Evolutionary conservation across 2,797 vertebrate genomes (phyloP).

Genomic region (Smutsia temminckii): DNA sequence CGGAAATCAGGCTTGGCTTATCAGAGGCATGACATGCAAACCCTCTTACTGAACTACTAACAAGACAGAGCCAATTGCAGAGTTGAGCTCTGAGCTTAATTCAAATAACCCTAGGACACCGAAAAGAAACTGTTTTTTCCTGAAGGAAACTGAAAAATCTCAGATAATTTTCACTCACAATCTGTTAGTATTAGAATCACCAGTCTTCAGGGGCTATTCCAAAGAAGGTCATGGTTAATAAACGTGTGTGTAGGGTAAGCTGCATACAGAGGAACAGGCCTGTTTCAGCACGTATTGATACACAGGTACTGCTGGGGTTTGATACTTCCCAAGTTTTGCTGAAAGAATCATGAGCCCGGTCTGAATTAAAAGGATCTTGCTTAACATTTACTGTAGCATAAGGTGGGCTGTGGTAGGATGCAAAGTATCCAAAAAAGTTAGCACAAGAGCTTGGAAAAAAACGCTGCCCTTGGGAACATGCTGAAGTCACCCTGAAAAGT

Average conservation of each 20-base stretch:
- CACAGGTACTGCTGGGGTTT: neutral
- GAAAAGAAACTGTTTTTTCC: neutral
- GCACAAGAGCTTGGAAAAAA: neutral
- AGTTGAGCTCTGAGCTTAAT: neutral
- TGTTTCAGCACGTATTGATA: neutral
- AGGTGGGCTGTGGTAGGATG: neutral
- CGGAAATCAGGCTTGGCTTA: neutral
- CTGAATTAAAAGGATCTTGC: conserved; percentile 14
- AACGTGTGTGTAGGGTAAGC: neutral
- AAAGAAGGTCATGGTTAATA: conserved; percentile 44
- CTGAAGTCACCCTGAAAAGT: neutral
- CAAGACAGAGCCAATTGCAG: neutral
- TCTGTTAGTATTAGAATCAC: neutral
- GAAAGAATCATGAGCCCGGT: neutral
- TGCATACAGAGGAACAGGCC: neutral
- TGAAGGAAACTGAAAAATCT: conserved; percentile 48
- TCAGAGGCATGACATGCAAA: neutral
- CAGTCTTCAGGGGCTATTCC: neutral
- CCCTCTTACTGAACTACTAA: neutral
- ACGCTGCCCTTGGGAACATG: neutral
- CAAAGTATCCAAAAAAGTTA: neutral
- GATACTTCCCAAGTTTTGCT: conserved; percentile 17
- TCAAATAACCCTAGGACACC: neutral
- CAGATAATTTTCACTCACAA: neutral
- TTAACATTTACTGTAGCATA: neutral